Conservation (phyloP, 2,113 vertebrate species). For the Nyctereutes procyonoides region DNA sequence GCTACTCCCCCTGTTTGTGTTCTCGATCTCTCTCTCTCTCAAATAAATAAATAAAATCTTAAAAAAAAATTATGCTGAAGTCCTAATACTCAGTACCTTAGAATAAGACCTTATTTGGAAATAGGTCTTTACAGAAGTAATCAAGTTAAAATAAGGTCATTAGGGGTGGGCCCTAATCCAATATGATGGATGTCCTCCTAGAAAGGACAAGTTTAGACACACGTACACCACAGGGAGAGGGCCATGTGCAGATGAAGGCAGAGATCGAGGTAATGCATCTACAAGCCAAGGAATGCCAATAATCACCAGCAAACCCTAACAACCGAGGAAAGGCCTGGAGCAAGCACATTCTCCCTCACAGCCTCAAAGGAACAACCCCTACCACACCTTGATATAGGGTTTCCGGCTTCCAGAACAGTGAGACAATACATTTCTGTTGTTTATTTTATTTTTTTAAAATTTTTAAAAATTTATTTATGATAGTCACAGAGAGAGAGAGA, state of each 20-base stretch:
- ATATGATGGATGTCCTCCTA: neutral
- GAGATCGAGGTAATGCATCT: neutral
- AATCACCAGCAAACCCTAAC: neutral
- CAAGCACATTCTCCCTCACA: no score
- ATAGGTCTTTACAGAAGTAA: neutral
- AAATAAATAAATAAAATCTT: no score
- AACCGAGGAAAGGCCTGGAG: neutral
- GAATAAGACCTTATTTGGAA: neutral
- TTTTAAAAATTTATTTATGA: no score
- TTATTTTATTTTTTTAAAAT: neutral
- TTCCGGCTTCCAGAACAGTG: neutral
- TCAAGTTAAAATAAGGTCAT: neutral
- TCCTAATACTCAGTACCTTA: neutral
- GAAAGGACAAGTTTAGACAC: neutral
- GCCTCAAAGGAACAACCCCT: neutral
- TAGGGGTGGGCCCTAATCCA: neutral
- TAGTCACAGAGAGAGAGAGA: no score
- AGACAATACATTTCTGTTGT: neutral
- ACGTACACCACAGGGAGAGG: neutral
- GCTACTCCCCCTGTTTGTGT: no score
- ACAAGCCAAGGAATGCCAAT: neutral
- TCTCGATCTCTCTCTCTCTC: no score
- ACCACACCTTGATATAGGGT: neutral
- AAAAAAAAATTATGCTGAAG: neutral
- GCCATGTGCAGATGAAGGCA: neutral